phyloP scores from a whole-genome alignment of 2,888 invertebrate genomes.

The Isoperla grammatica region DNA sequence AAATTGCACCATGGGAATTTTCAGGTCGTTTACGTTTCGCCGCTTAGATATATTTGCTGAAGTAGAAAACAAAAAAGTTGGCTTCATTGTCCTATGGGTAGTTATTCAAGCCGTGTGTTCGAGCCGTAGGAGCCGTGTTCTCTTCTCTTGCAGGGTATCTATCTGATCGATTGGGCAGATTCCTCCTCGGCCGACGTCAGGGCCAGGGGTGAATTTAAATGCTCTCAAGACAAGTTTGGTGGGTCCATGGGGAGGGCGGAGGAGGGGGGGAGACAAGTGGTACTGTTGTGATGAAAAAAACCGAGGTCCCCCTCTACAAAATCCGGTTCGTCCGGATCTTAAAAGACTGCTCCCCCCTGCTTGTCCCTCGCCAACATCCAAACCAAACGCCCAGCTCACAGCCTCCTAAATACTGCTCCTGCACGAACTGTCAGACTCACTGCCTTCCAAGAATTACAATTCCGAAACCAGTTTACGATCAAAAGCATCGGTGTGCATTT shows the following conservation, averaged over 20 bases:
- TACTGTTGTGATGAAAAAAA: slow-evolving; percentile 8
- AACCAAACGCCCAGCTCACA: background rate
- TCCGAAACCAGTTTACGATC: background rate
- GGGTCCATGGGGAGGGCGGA: background rate
- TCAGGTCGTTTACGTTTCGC: too few species aligned
- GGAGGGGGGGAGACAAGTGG: slow-evolving; percentile 6
- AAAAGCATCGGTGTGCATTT: background rate
- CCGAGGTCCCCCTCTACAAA: background rate
- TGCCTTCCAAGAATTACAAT: background rate
- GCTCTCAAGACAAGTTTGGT: too few species aligned
- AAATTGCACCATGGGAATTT: too few species aligned
- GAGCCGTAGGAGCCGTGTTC: too few species aligned
- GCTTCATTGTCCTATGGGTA: too few species aligned
- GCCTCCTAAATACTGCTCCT: background rate
- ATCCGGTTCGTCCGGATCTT: slow-evolving; percentile 10
- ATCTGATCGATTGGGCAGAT: too few species aligned
- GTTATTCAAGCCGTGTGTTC: too few species aligned
- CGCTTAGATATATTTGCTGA: too few species aligned
- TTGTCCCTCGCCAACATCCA: background rate
- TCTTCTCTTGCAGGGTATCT: too few species aligned
- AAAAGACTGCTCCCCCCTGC: background rate
- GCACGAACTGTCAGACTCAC: background rate
- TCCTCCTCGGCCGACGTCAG: too few species aligned
- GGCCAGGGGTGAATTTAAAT: too few species aligned
- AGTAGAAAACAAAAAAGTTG: too few species aligned